A percentile compares a stretch with the other conserved stretches of the same genome.
Conservation (phyloP, 2,113 vertebrate species). For the Menura novaehollandiae region DNA sequence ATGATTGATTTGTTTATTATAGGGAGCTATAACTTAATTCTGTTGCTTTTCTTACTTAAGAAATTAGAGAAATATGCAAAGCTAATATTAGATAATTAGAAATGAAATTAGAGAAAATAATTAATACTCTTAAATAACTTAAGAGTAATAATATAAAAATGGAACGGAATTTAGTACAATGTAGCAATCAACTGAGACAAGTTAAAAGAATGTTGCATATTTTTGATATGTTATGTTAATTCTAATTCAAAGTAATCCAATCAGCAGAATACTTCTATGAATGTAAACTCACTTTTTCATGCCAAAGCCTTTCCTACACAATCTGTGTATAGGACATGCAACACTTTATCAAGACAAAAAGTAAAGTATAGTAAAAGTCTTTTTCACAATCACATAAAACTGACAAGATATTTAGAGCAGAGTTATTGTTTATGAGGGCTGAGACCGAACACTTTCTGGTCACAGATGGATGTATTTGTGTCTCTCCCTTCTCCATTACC, state of each 20-base stretch:
- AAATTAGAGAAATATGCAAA: not conserved
- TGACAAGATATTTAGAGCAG: not conserved
- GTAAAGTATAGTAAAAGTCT: not conserved
- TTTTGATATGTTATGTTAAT: not conserved
- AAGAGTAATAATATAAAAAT: not conserved
- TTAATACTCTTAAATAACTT: too few relatives aligned
- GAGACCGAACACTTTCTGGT: not conserved
- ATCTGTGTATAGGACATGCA: not conserved
- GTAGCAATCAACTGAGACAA: not conserved
- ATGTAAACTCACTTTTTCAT: not conserved
- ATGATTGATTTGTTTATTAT: not conserved
- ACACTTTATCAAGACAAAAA: not conserved
- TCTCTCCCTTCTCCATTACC: not conserved
- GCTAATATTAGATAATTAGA: not conserved
- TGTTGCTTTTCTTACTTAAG: not conserved
- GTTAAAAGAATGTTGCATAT: not conserved
- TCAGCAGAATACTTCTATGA: not conserved
- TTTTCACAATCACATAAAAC: not conserved
- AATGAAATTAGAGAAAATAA: not conserved
- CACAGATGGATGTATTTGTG: accelerated
- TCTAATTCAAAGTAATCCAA: not conserved
- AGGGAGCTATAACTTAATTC: not conserved
- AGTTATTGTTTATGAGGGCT: not conserved
- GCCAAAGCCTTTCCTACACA: not conserved
- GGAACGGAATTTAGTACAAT: not conserved